Percentiles rank a stretch among this genome's conserved stretches.
These are phyloP conservation scores for Dusona sp. DNA, from an alignment of 2,888 invertebrate species.

Conservation along the genomic window DNA sequence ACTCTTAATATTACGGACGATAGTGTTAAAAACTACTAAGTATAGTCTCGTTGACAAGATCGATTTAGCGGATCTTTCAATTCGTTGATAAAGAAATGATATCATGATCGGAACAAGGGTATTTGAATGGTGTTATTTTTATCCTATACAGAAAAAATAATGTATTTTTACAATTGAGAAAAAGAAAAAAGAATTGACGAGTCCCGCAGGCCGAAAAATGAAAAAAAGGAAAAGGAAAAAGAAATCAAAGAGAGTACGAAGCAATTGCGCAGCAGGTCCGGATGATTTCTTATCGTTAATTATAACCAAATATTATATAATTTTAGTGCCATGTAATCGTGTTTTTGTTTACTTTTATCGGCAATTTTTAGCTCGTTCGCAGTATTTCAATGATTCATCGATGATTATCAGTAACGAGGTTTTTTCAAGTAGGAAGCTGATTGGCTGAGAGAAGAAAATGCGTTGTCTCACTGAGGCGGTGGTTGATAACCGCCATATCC, in stretches of 20 bases:
- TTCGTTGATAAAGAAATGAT: slow-evolving; percentile 25
- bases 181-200: slow-evolving; percentile 23
- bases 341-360: not conserved
- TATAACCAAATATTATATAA: slow-evolving; percentile 10
- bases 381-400: slow-evolving; percentile 1
- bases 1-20: slow-evolving; percentile 61
- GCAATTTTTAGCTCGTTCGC: not conserved
- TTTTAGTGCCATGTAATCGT: slow-evolving; percentile 56
- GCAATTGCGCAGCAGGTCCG: slow-evolving; percentile 5
- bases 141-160: slow-evolving; percentile 60
- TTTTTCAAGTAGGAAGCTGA: slow-evolving; percentile 57
- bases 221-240: not conserved
- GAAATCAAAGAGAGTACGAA: slow-evolving; percentile 8
- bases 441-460: slow-evolving; percentile 39
- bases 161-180: slow-evolving; percentile 38
- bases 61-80: slow-evolving; percentile 23
- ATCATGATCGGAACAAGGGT: slow-evolving; percentile 4
- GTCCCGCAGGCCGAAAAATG: slow-evolving; percentile 8
- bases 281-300: slow-evolving; percentile 21
- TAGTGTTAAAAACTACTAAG: slow-evolving; percentile 59
- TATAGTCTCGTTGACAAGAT: slow-evolving; percentile 51
- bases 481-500: slow-evolving; percentile 93
- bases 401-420: slow-evolving; percentile 60
- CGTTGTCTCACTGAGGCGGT: slow-evolving; percentile 87
- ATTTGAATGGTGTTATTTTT: slow-evolving; percentile 35